A percentile compares a stretch with the other conserved stretches of the same genome.
phyloP scores from a whole-genome alignment of 1,140 invertebrate species.

The Anagrus nilaparvatae region DNA sequence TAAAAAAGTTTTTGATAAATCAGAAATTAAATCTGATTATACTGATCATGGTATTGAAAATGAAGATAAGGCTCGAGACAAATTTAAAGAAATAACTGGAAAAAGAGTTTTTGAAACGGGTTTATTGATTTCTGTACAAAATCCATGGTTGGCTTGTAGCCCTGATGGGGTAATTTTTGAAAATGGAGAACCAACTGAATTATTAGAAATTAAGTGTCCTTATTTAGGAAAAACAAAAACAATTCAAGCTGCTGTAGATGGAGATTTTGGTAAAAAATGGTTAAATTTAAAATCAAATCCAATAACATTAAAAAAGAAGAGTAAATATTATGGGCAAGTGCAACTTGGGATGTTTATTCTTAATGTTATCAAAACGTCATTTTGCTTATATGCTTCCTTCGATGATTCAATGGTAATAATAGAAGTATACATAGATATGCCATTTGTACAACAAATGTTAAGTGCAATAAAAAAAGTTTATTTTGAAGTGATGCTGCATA shows the following conservation, averaged over 20 bases:
- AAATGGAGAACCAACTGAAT: neutral
- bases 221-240: constrained; percentile 1
- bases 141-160: constrained; percentile 7
- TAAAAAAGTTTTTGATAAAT: neutral
- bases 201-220: constrained; percentile 10
- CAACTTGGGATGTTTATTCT: constrained; percentile 15
- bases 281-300: neutral
- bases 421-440: no score
- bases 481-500: neutral
- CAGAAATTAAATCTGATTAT: constrained; percentile 2
- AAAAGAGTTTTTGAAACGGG: constrained; percentile 1
- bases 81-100: neutral
- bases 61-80: constrained; percentile 1
- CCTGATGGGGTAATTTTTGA: constrained; percentile 10
- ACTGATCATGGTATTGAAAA: constrained; percentile 1
- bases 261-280: no score
- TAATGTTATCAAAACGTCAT: constrained; percentile 11
- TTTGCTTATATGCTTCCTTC: constrained; percentile 15
- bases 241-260: no score
- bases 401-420: no score
- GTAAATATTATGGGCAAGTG: constrained; percentile 13
- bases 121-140: constrained; percentile 6
- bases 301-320: constrained; percentile 12
- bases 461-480: neutral
- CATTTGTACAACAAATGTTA: no score